Conservation (phyloP, 1,140 invertebrate genomes). For the Zophobas atratus region DNA sequence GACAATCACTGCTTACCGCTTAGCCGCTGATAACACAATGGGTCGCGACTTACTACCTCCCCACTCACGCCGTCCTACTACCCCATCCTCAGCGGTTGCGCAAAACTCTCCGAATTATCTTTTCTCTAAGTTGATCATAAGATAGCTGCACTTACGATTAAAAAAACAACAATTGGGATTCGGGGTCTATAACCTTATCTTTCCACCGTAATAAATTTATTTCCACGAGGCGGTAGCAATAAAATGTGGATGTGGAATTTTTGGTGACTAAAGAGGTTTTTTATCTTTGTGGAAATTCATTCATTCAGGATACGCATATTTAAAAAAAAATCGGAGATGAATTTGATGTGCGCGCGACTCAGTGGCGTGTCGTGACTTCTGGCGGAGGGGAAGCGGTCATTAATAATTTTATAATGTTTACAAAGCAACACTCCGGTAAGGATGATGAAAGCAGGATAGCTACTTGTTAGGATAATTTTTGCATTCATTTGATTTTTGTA, state of each 20-base stretch:
- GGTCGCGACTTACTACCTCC: conserved; percentile 39
- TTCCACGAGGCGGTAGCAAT: neutral
- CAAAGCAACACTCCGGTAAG: too few relatives aligned
- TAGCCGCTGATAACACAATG: conserved; percentile 42
- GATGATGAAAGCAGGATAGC: too few relatives aligned
- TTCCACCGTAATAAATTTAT: neutral
- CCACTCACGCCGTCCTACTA: conserved; percentile 44
- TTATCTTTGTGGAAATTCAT: neutral
- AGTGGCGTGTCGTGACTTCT: too few relatives aligned
- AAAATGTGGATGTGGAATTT: neutral
- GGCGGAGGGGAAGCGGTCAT: too few relatives aligned
- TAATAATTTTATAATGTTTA: too few relatives aligned
- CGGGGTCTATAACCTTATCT: conserved; percentile 36
- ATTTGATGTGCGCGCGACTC: too few relatives aligned
- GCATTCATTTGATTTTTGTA: too few relatives aligned
- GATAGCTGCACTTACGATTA: conserved; percentile 21
- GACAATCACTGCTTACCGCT: conserved; percentile 45
- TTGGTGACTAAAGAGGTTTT: neutral
- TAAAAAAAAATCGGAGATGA: too few relatives aligned
- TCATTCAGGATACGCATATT: neutral
- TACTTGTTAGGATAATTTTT: too few relatives aligned
- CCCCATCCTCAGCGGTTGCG: conserved; percentile 39
- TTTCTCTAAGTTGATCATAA: conserved; percentile 16
- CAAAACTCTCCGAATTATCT: conserved; percentile 33
- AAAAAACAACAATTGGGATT: conserved; percentile 8